Evolutionary conservation across 1,140 invertebrate species (phyloP).

Genomic region (Drosophila sp.): DNA sequence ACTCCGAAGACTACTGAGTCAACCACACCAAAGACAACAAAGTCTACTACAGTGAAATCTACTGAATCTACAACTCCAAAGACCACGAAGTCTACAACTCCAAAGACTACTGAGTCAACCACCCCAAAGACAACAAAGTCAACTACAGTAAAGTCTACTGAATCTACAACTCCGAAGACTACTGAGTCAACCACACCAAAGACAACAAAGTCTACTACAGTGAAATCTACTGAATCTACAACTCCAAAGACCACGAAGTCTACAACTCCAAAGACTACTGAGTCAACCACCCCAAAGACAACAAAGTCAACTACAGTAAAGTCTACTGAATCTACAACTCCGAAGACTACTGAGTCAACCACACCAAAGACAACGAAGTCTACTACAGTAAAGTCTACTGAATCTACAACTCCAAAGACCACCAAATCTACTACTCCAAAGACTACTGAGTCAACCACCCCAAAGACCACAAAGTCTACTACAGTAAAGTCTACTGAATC

Average conservation of each 20-base stretch:
- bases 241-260: not conserved
- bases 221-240: not conserved
- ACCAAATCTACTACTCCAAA: not conserved
- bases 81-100: not conserved
- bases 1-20: not conserved
- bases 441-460: not conserved
- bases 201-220: slow-evolving; percentile 4
- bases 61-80: slow-evolving; percentile 5
- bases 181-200: slow-evolving; percentile 12
- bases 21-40: not conserved
- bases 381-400: not conserved
- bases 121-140: not conserved
- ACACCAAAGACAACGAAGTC: not conserved
- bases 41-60: not conserved
- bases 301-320: not conserved
- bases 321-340: not conserved
- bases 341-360: not conserved
- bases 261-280: not conserved
- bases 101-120: slow-evolving; percentile 12
- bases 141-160: not conserved
- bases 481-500: slow-evolving; percentile 3
- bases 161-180: slow-evolving; percentile 8
- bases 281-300: not conserved
- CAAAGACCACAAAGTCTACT: not conserved
- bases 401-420: not conserved